phyloP scores from a whole-genome alignment of 2,113 vertebrate species.

The Sorex fumeus region DNA sequence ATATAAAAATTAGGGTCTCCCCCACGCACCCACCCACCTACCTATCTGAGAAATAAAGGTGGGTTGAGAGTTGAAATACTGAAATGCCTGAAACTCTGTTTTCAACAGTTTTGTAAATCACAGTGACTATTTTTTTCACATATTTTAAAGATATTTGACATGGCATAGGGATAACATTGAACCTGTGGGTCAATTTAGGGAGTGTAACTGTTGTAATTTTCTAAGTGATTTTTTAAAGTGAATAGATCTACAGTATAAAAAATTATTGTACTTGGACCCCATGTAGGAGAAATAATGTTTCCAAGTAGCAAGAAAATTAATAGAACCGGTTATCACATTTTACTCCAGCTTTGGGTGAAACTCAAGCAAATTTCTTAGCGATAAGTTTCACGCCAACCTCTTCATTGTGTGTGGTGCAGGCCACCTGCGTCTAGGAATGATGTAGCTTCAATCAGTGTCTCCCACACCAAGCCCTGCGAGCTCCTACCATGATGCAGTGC shows the following conservation, averaged over 20 bases:
- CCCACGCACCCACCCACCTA: no score
- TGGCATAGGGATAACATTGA: not conserved
- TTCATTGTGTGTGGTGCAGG: not conserved
- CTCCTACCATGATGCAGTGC: not conserved
- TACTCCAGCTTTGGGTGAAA: not conserved
- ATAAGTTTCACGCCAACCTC: not conserved
- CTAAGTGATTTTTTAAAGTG: conserved; percentile 11
- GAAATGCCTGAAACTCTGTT: no score
- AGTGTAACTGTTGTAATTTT: not conserved
- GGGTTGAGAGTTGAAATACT: no score
- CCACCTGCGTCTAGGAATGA: no score
- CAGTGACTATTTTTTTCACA: not conserved
- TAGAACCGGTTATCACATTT: not conserved
- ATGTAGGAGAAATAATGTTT: not conserved
- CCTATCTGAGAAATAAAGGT: no score
- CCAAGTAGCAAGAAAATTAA: conserved; percentile 22
- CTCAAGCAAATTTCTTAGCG: not conserved
- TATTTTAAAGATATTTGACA: not conserved
- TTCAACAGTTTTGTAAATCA: no score
- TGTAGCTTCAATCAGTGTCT: not conserved
- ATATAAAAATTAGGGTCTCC: not conserved
- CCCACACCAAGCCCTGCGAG: not conserved
- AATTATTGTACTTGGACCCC: not conserved
- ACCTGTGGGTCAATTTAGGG: not conserved
- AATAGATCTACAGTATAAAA: not conserved